A percentile compares a stretch with the other conserved stretches of the same genome.
Evolutionary conservation across 2,113 vertebrate species (phyloP).

Genomic region (Triplophysa siluroides): DNA sequence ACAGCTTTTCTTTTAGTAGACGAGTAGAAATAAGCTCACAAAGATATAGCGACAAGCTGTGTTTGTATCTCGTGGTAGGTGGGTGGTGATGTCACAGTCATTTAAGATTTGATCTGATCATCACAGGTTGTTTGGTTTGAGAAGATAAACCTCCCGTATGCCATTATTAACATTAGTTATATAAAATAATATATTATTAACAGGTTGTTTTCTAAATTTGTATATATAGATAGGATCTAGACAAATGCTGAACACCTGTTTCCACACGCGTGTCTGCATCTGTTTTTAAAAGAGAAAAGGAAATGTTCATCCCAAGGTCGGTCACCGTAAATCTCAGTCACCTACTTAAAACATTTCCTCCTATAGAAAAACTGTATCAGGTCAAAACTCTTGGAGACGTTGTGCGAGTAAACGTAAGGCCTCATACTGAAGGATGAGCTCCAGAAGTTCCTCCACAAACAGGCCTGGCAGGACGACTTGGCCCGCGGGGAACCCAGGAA

Average conservation of each 20-base stretch:
- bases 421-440: background rate
- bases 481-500: slow-evolving; percentile 30
- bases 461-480: slow-evolving; percentile 23
- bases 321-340: slow-evolving; percentile 19
- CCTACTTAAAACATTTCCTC: background rate
- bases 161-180: too few relatives aligned
- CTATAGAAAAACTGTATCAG: slow-evolving; percentile 12
- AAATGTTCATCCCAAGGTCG: slow-evolving; percentile 8
- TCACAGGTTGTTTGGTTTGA: slow-evolving; percentile 12
- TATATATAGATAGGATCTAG: too few relatives aligned
- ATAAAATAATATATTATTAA: too few relatives aligned
- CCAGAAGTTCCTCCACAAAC: slow-evolving; percentile 27
- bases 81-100: background rate
- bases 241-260: background rate
- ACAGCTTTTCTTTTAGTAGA: background rate
- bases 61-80: background rate
- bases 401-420: background rate
- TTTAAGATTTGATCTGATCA: background rate
- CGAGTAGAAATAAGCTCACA: slow-evolving; percentile 9
- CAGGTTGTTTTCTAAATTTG: too few relatives aligned
- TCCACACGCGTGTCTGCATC: background rate
- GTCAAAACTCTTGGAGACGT: background rate
- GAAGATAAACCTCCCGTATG: too few relatives aligned
- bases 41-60: background rate
- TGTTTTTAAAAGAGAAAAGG: background rate